Evolutionary conservation across 2,113 vertebrate species (phyloP).

Genomic region (Aspiorhynchus laticeps): DNA sequence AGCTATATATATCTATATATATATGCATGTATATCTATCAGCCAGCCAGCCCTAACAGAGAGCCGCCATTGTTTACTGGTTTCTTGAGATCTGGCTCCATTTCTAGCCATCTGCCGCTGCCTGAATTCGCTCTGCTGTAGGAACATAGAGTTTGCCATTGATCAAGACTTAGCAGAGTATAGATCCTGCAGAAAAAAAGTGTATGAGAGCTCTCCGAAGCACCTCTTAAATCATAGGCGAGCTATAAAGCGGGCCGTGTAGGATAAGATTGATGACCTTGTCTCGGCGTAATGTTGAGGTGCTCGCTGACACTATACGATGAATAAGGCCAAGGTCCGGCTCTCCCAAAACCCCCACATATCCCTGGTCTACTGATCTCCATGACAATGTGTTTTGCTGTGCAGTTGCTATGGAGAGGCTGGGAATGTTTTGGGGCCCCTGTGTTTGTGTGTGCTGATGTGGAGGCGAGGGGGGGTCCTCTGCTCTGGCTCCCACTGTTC

Average conservation of each 20-base stretch:
- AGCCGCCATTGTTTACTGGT: conserved; percentile 68
- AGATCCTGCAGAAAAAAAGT: neutral
- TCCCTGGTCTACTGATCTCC: conserved; percentile 82
- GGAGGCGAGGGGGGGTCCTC: conserved; percentile 60
- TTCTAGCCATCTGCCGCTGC: conserved; percentile 77
- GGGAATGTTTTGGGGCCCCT: conserved; percentile 76
- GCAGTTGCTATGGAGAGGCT: conserved; percentile 82
- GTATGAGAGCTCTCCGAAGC: neutral
- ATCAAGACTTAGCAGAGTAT: conserved; percentile 14
- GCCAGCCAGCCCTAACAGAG: neutral
- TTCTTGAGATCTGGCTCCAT: conserved; percentile 69
- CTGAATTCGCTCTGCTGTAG: neutral
- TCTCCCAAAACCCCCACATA: conserved; percentile 53
- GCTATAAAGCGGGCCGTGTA: neutral
- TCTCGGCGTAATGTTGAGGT: conserved; percentile 48
- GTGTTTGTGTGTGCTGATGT: conserved; percentile 66
- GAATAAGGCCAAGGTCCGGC: conserved; percentile 75
- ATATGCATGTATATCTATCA: neutral
- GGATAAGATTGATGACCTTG: conserved; percentile 53
- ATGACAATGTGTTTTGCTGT: conserved; percentile 88
- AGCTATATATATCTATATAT: neutral
- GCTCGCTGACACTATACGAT: conserved; percentile 46
- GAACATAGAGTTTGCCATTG: conserved; percentile 1
- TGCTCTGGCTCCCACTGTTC: conserved; percentile 47
- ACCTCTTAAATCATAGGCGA: conserved; percentile 6